Conservation (phyloP, 2,113 vertebrate species). For the Colinus virginianus region DNA sequence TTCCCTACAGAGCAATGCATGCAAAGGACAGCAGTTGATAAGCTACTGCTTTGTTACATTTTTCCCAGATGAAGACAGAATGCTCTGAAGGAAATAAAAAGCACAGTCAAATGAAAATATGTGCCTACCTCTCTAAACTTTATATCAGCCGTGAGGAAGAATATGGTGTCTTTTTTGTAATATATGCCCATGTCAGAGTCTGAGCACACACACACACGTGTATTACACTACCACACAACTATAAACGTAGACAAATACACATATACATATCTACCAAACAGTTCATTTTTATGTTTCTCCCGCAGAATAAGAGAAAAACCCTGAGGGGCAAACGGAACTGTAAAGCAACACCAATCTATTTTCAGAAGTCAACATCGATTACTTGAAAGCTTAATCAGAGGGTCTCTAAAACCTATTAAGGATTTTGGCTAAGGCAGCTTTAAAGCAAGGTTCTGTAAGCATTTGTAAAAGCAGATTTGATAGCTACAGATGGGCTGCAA, state of each 20-base stretch:
- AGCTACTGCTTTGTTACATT: background rate
- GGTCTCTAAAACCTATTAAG: conserved; percentile 58
- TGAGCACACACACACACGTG: background rate
- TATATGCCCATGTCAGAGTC: background rate
- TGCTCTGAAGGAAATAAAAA: background rate
- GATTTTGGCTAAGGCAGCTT: conserved; percentile 43
- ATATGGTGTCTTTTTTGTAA: background rate
- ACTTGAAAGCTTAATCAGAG: background rate
- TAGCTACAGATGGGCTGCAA: conserved; percentile 49
- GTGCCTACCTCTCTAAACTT: background rate
- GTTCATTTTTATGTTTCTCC: background rate
- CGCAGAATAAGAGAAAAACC: background rate
- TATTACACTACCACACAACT: no score
- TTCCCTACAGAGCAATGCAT: background rate
- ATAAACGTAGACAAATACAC: background rate
- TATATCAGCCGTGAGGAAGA: background rate
- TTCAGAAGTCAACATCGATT: background rate
- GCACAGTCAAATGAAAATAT: background rate
- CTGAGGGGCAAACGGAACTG: background rate
- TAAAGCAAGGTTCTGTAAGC: conserved; percentile 10
- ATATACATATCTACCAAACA: background rate
- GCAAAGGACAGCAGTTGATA: background rate
- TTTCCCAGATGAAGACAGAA: background rate
- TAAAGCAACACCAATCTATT: background rate
- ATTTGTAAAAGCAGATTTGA: conserved; percentile 36